phyloP scores from a whole-genome alignment of 1,140 invertebrate genomes.

The Chrysomallon squamiferum region DNA sequence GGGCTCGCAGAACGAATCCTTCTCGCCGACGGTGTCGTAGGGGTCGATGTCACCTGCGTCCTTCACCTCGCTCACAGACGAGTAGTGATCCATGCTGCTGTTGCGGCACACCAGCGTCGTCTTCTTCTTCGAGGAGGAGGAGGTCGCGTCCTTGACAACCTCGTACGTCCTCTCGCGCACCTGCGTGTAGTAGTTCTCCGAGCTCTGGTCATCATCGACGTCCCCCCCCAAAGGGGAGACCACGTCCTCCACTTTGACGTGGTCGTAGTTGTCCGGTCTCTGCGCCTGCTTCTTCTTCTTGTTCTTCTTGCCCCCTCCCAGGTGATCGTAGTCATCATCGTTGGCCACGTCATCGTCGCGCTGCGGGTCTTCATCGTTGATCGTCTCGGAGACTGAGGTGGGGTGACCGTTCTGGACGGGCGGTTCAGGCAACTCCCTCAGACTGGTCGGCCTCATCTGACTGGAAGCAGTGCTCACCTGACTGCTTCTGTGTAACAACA shows the following conservation, averaged over 20 bases:
- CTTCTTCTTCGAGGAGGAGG: not conserved
- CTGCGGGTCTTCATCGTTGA: conserved; percentile 1
- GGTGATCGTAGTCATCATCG: conserved; percentile 41
- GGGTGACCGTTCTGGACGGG: conserved; percentile 11
- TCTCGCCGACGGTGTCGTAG: not conserved
- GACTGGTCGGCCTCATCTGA: conserved; percentile 29
- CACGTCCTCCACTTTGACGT: conserved; percentile 17
- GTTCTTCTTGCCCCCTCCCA: conserved; percentile 9
- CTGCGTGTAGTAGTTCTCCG: conserved; percentile 33
- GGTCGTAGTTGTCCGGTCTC: conserved; percentile 30
- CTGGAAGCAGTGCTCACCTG: conserved; percentile 22
- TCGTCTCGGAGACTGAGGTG: not conserved
- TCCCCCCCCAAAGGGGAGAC: conserved; percentile 16
- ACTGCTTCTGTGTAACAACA: conserved; percentile 8
- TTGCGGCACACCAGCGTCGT: too few relatives aligned
- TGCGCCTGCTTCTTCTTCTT: not conserved
- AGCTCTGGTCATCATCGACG: conserved; percentile 2
- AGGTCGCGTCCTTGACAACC: conserved; percentile 30
- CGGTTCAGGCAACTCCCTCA: conserved; percentile 34
- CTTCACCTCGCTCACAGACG: not conserved
- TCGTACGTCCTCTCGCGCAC: conserved; percentile 35
- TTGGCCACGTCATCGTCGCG: conserved; percentile 1
- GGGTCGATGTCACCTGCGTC: not conserved
- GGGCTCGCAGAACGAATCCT: not conserved
- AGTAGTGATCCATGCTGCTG: not conserved